phyloP scores from a whole-genome alignment of 1,140 invertebrate genomes.

The Dendroctonus ponderosae region DNA sequence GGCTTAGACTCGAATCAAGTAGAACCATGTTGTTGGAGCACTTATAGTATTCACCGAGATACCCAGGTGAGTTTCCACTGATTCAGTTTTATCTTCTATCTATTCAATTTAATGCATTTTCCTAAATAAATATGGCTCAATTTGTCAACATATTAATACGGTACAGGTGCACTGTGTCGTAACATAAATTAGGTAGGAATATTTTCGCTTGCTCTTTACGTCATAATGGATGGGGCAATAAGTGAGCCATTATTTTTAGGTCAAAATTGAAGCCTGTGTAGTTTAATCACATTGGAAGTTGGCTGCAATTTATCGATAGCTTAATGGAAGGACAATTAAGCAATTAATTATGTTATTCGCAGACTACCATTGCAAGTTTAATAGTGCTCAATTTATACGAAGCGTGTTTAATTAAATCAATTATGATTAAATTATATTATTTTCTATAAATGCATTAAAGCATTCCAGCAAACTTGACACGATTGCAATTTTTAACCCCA shows the following conservation, averaged over 20 bases:
- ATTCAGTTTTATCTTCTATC: background rate
- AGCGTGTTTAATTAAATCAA: no score
- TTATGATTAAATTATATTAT: no score
- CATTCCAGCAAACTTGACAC: no score
- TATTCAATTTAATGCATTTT: background rate
- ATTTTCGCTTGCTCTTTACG: no score
- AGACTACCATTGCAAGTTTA: no score
- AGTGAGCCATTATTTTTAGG: background rate
- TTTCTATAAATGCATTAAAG: no score
- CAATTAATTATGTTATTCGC: constrained; percentile 1
- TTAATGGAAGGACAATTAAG: constrained; percentile 3
- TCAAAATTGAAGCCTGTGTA: background rate
- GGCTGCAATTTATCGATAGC: constrained; percentile 9
- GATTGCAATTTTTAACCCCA: no score
- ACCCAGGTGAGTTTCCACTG: constrained; percentile 72
- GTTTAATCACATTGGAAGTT: background rate
- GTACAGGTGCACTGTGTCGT: no score
- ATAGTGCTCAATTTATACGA: no score
- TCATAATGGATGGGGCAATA: background rate
- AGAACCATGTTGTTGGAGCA: constrained; percentile 99
- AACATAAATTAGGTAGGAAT: no score
- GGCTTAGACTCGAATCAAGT: constrained; percentile 92
- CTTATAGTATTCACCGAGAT: constrained; percentile 63
- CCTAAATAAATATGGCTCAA: no score
- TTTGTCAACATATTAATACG: no score